These are phyloP conservation scores for Chrysogorgia sp. DNA, from an alignment of 92 coral and sea anemone species.

Conservation along the genomic window DNA sequence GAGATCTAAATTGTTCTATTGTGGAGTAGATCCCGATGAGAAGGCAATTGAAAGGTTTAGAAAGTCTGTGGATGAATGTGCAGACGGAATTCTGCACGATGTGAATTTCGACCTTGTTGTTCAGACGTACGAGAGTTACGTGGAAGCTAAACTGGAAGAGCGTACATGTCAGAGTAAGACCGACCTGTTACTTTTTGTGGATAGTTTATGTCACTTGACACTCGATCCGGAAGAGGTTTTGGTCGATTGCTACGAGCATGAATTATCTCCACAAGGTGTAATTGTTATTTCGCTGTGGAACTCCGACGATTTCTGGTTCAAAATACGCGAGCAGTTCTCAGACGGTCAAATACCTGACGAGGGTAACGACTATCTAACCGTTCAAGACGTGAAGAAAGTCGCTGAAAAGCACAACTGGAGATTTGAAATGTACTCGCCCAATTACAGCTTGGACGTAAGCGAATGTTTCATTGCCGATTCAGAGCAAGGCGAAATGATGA, in stretches of 20 bases:
- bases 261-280: constrained; percentile 9
- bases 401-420: constrained; percentile 28
- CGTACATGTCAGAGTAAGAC: neutral
- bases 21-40: constrained; percentile 24
- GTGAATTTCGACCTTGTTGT: constrained; percentile 4
- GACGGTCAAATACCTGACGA: neutral
- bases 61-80: neutral
- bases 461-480: constrained; percentile 43
- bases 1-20: neutral
- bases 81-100: neutral
- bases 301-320: constrained; percentile 33
- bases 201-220: constrained; percentile 30
- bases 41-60: constrained; percentile 8
- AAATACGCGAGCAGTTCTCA: constrained; percentile 23
- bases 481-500: constrained; percentile 10
- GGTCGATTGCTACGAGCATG: constrained; percentile 28
- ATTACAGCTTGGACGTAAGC: constrained; percentile 32
- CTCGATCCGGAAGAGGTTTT: constrained; percentile 8
- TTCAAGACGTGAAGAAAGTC: constrained; percentile 28
- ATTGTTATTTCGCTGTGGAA: constrained; percentile 24
- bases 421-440: constrained; percentile 7
- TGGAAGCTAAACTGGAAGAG: neutral
- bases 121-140: constrained; percentile 27
- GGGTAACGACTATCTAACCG: constrained; percentile 33
- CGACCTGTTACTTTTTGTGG: constrained; percentile 20